A percentile compares a stretch with the other conserved stretches of the same genome.
These are phyloP conservation scores for Drosophila anomelani DNA, from an alignment of 2,888 invertebrate genomes.

Conservation along the genomic window DNA sequence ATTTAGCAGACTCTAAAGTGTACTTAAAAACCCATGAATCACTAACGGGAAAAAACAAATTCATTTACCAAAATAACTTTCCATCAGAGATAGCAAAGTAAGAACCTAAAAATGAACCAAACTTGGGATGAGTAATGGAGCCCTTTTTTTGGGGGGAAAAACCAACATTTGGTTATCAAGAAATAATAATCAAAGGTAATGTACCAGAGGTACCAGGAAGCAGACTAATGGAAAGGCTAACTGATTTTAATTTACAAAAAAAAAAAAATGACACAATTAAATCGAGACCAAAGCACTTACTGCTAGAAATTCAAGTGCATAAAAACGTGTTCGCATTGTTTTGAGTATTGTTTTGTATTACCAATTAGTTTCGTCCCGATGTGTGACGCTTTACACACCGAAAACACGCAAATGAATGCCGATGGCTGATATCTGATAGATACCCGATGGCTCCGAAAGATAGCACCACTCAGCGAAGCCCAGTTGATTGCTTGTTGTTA, in stretches of 20 bases:
- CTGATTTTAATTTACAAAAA: conserved; percentile 27
- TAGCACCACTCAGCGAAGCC: conserved; percentile 53
- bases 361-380: conserved; percentile 32
- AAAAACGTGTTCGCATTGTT: conserved; percentile 12
- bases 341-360: conserved; percentile 28
- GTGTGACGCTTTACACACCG: conserved; percentile 63
- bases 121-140: neutral
- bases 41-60: neutral
- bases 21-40: neutral
- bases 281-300: conserved; percentile 14
- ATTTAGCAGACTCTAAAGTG: neutral
- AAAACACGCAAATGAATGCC: conserved; percentile 45
- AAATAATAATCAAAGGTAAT: conserved; percentile 19
- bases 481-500: conserved; percentile 54
- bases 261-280: conserved; percentile 12
- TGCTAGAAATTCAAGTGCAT: conserved; percentile 5
- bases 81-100: neutral
- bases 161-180: conserved; percentile 10
- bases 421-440: conserved; percentile 41
- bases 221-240: conserved; percentile 25
- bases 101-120: neutral
- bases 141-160: conserved; percentile 11
- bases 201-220: conserved; percentile 29
- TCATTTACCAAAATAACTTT: neutral
- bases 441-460: conserved; percentile 48